Evolutionary conservation across 2,888 invertebrate genomes (phyloP).

Genomic region (Trimorus sp.): DNA sequence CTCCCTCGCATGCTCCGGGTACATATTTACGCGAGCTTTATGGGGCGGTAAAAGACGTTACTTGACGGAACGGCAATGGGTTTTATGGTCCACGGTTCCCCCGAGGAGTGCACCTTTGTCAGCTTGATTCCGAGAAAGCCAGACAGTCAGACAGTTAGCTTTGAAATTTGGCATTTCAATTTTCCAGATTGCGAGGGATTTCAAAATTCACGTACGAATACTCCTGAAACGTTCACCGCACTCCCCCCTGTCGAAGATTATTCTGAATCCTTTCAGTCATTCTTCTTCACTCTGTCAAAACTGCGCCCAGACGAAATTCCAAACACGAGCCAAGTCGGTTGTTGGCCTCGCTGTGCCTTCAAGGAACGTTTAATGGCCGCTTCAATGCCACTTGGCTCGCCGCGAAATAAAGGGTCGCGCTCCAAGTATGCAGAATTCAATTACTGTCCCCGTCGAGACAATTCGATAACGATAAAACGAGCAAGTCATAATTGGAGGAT

Average conservation of each 20-base stretch:
- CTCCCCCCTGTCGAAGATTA: slow-evolving; percentile 24
- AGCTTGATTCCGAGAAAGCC: too few species aligned
- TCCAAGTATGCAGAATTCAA: neutral
- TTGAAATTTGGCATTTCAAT: neutral
- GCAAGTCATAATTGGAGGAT: neutral
- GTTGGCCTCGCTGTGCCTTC: slow-evolving; percentile 19
- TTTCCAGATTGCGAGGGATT: neutral
- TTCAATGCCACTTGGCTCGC: slow-evolving; percentile 2
- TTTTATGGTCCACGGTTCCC: slow-evolving; percentile 1
- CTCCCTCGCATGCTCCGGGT: slow-evolving; percentile 1
- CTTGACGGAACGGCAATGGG: slow-evolving; percentile 5
- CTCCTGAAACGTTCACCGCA: slow-evolving; percentile 7
- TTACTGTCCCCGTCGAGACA: neutral
- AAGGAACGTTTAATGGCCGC: slow-evolving; percentile 12
- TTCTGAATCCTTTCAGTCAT: slow-evolving; percentile 16
- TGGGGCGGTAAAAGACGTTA: slow-evolving; percentile 16
- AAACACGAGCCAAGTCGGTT: slow-evolving; percentile 28
- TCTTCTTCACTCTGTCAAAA: slow-evolving; percentile 19
- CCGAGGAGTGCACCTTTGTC: neutral
- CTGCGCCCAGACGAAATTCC: slow-evolving; percentile 19
- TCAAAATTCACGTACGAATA: neutral
- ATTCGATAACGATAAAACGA: neutral
- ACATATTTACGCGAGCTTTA: slow-evolving; percentile 12
- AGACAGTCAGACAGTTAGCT: too few species aligned
- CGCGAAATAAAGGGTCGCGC: slow-evolving; percentile 1